phyloP scores from a whole-genome alignment of 2,797 vertebrate genomes.

The Nannoperca obscura region DNA sequence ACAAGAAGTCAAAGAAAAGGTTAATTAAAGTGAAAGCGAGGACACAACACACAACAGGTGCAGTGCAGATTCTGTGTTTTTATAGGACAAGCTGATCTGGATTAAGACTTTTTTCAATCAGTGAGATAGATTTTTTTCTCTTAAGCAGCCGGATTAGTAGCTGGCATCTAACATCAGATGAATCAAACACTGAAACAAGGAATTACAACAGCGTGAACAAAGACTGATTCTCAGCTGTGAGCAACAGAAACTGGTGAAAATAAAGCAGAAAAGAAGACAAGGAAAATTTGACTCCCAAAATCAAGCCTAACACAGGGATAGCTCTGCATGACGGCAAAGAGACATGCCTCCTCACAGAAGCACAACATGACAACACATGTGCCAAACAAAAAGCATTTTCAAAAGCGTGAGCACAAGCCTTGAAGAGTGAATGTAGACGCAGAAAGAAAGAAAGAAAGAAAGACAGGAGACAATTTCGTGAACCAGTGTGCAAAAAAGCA shows the following conservation, averaged over 20 bases:
- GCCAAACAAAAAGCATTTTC: conserved; percentile 48
- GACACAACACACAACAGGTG: not conserved
- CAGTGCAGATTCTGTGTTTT: conserved; percentile 11
- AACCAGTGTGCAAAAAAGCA: conserved; percentile 41
- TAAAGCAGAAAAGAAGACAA: conserved; percentile 56
- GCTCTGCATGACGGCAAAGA: conserved; percentile 31
- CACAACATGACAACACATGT: conserved; percentile 67
- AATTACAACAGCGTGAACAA: conserved; percentile 41
- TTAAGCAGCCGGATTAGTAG: conserved; percentile 57
- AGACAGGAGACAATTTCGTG: conserved; percentile 48
- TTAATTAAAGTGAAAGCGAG: conserved; percentile 27
- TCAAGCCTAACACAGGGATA: conserved; percentile 55
- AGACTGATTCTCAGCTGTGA: conserved; percentile 52
- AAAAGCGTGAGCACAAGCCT: conserved; percentile 59
- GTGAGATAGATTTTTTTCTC: conserved; percentile 9
- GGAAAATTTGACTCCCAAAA: conserved; percentile 29
- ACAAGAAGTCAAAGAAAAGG: conserved; percentile 42
- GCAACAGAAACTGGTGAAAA: conserved; percentile 51
- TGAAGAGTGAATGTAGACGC: conserved; percentile 50
- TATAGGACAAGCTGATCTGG: conserved; percentile 18
- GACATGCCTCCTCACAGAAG: conserved; percentile 68
- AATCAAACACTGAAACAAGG: conserved; percentile 47
- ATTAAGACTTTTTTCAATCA: conserved; percentile 16
- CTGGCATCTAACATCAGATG: conserved; percentile 42
- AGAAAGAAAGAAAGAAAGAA: conserved; percentile 3